Evolutionary conservation across 2,797 vertebrate genomes (phyloP).

Genomic region (Clarias laeviceps): DNA sequence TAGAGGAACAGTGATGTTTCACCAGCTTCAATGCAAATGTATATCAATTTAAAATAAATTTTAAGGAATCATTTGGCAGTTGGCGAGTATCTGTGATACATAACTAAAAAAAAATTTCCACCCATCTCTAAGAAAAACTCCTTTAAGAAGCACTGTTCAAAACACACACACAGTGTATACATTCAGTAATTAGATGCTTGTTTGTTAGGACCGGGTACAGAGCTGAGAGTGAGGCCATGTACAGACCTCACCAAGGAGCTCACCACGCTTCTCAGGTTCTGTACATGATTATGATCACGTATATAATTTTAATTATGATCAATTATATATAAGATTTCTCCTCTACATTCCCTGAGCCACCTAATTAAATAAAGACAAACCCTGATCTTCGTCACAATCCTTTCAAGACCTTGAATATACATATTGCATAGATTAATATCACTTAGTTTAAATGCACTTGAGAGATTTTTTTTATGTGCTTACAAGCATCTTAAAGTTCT

Average conservation of each 20-base stretch:
- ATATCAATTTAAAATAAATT: too few relatives aligned
- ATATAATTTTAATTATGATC: too few relatives aligned
- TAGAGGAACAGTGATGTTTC: too few relatives aligned
- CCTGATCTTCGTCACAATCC: not conserved
- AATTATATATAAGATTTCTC: not conserved
- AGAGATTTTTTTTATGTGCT: not conserved
- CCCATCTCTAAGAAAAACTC: not conserved
- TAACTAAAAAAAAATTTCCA: too few relatives aligned
- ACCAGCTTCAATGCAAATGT: too few relatives aligned
- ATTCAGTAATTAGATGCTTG: not conserved
- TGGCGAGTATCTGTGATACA: too few relatives aligned
- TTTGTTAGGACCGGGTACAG: not conserved
- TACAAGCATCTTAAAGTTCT: not conserved
- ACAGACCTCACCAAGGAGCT: not conserved
- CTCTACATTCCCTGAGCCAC: not conserved
- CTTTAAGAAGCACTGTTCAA: too few relatives aligned
- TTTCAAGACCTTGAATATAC: not conserved
- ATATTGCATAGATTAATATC: not conserved
- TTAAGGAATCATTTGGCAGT: too few relatives aligned
- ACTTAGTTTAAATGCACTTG: conserved; percentile 17
- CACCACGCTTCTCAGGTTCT: not conserved
- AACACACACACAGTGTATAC: not conserved
- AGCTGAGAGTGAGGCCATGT: not conserved
- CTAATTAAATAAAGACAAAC: not conserved
- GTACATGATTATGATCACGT: not conserved